Conservation (phyloP, 2,797 vertebrate genomes). For the Cynopterus sphinx region DNA sequence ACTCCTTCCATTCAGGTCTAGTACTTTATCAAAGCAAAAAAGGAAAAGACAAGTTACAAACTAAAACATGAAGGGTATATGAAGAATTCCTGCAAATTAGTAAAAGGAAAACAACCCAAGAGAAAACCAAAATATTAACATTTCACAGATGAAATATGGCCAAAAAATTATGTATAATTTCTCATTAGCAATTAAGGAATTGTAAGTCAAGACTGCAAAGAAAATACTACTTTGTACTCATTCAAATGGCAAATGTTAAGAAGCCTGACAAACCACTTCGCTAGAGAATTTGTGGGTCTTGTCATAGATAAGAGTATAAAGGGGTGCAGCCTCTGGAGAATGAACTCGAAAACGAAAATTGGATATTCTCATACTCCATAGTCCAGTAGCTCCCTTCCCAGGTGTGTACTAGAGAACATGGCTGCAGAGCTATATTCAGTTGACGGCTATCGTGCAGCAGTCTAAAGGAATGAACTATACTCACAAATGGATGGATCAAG, state of each 20-base stretch:
- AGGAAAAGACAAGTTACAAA: not conserved
- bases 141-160: not conserved
- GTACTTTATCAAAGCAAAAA: not conserved
- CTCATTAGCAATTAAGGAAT: not conserved
- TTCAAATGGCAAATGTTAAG: not conserved
- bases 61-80: not conserved
- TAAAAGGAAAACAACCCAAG: not conserved
- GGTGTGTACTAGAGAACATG: not conserved
- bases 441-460: not conserved
- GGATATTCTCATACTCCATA: not conserved
- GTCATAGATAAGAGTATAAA: not conserved
- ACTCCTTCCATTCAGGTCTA: not conserved
- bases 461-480: not conserved
- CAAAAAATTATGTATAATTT: not conserved
- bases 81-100: not conserved
- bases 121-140: not conserved
- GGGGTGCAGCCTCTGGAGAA: not conserved
- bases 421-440: not conserved
- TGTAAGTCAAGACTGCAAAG: not conserved
- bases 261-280: not conserved
- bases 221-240: not conserved
- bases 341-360: not conserved
- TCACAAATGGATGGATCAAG: accelerated
- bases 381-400: not conserved
- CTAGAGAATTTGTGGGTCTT: not conserved